These are phyloP conservation scores for Bufotes viridis DNA, from an alignment of 2,797 vertebrate species.

Conservation along the genomic window DNA sequence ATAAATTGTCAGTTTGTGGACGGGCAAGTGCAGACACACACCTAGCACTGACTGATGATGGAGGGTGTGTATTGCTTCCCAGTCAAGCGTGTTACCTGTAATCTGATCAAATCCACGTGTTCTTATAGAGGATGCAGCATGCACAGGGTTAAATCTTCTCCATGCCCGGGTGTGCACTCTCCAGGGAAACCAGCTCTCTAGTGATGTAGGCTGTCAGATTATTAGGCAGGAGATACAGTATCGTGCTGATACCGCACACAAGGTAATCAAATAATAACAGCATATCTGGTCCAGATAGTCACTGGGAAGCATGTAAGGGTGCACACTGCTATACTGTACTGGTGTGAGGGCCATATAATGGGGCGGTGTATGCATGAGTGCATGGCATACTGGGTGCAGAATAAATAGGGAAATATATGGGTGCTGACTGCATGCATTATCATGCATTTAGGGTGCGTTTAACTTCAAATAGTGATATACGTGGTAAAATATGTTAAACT, in stretches of 20 bases:
- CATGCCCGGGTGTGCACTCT: not conserved
- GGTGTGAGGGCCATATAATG: not conserved
- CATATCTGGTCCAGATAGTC: no score
- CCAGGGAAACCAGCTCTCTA: slow-evolving; percentile 3
- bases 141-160: no score
- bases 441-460: no score
- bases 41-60: slow-evolving; percentile 19
- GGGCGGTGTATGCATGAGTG: not conserved
- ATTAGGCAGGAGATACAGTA: not conserved
- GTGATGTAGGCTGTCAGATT: not conserved
- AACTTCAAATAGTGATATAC: no score
- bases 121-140: not conserved
- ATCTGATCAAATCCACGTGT: not conserved
- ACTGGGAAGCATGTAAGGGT: no score
- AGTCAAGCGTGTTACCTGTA: slow-evolving; percentile 28
- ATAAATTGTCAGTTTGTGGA: slow-evolving; percentile 49
- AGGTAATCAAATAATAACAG: not conserved
- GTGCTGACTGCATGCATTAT: no score
- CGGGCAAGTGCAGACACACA: slow-evolving; percentile 52
- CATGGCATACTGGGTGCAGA: not conserved
- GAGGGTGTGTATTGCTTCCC: slow-evolving; percentile 23
- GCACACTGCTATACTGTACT: no score
- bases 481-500: no score
- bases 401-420: not conserved
- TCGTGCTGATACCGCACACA: not conserved